A percentile compares a stretch with the other conserved stretches of the same genome.
phyloP scores from a whole-genome alignment of 2,113 vertebrate genomes.

The Dendropsophus ebraccatus region DNA sequence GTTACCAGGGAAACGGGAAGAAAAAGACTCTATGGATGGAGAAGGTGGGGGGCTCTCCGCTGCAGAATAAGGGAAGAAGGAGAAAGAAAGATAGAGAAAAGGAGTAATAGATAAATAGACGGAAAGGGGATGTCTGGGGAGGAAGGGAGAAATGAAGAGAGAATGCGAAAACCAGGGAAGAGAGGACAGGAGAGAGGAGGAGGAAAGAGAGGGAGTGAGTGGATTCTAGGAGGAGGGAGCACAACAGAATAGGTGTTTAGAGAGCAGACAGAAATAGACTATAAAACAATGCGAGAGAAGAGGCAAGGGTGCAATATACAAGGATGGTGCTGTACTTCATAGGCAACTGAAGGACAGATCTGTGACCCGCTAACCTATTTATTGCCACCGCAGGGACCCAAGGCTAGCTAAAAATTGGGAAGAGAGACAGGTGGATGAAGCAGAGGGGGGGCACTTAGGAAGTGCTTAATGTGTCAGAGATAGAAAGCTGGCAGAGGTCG shows the following conservation, averaged over 20 bases:
- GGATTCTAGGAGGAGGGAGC: neutral
- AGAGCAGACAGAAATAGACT: conserved; percentile 50
- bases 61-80: conserved; percentile 18
- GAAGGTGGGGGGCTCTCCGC: neutral
- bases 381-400: neutral
- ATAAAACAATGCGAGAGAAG: conserved; percentile 7
- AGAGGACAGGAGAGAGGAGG: conserved; percentile 8
- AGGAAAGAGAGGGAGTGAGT: neutral
- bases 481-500: neutral
- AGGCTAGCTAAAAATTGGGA: neutral
- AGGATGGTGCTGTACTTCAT: neutral
- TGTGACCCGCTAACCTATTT: conserved; percentile 29
- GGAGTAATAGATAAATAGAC: neutral
- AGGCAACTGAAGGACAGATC: neutral
- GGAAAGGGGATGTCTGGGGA: neutral
- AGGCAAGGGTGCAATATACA: too few relatives aligned
- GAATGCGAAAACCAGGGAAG: neutral
- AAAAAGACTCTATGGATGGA: neutral
- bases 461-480: neutral
- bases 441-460: neutral
- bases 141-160: neutral
- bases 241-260: conserved; percentile 32
- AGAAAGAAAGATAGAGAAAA: neutral
- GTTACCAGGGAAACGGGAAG: conserved; percentile 33
- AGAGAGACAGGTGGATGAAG: conserved; percentile 31